Conservation (phyloP, 1,140 invertebrate species). For the Heterodera carotae region DNA sequence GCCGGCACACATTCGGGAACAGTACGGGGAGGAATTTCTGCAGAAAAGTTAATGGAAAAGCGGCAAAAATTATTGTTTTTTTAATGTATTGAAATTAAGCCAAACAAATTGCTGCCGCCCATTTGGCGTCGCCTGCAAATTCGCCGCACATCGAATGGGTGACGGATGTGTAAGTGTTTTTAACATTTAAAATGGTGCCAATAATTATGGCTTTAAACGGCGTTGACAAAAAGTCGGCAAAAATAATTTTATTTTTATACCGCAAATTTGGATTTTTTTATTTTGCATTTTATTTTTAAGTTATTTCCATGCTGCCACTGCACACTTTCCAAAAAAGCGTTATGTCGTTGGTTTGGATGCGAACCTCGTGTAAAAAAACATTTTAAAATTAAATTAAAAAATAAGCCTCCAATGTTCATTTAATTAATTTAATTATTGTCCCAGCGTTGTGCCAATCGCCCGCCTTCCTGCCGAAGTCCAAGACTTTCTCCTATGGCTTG, state of each 20-base stretch:
- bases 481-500: constrained; percentile 13
- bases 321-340: constrained; percentile 20
- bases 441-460: constrained; percentile 26
- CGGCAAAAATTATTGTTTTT: neutral
- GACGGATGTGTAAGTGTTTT: constrained; percentile 12
- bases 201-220: too few relatives aligned
- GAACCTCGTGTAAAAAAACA: constrained; percentile 12
- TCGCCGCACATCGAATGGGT: constrained; percentile 26
- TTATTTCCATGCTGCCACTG: constrained; percentile 24
- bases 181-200: neutral
- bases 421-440: neutral
- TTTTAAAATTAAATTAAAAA: neutral
- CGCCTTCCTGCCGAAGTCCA: constrained; percentile 25
- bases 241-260: too few relatives aligned
- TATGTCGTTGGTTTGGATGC: constrained; percentile 30
- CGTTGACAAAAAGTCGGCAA: too few relatives aligned
- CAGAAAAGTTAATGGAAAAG: constrained; percentile 4
- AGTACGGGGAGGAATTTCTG: constrained; percentile 26
- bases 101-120: constrained; percentile 11
- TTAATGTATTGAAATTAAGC: neutral
- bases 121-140: constrained; percentile 19
- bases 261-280: too few relatives aligned
- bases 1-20: constrained; percentile 21
- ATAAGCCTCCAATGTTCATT: neutral
- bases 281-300: neutral